These are phyloP conservation scores for Liposcelis brunnea DNA, from an alignment of 2,888 invertebrate genomes.

Conservation along the genomic window DNA sequence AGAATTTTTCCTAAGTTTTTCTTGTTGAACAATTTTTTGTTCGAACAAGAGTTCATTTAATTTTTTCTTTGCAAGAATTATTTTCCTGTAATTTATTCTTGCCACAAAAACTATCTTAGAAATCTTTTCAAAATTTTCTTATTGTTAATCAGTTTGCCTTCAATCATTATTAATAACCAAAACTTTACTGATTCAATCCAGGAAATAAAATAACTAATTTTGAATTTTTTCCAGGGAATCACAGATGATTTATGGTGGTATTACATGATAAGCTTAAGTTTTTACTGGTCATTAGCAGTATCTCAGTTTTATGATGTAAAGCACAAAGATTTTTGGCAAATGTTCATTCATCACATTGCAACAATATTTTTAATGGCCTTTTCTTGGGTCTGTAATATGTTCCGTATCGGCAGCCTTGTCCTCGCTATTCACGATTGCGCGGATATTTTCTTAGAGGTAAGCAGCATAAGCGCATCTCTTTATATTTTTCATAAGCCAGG, in stretches of 20 bases:
- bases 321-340: conserved; percentile 93
- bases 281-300: conserved; percentile 87
- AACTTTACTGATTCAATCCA: too few species aligned
- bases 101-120: too few species aligned
- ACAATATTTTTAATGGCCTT: conserved; percentile 78
- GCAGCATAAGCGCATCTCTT: conserved; percentile 14
- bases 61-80: too few species aligned
- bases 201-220: neutral
- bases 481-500: too few species aligned
- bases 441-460: conserved; percentile 74
- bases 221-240: conserved; percentile 42
- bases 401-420: conserved; percentile 80
- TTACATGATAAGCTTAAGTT: conserved; percentile 86
- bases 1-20: too few species aligned
- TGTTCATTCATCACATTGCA: conserved; percentile 94
- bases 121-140: too few species aligned
- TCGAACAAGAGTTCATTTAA: too few species aligned
- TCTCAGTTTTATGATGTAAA: conserved; percentile 89
- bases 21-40: too few species aligned
- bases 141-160: too few species aligned
- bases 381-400: conserved; percentile 90
- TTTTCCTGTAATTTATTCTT: too few species aligned
- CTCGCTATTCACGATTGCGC: conserved; percentile 75
- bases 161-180: too few species aligned
- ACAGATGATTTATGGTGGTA: conserved; percentile 85